Base-by-base conservation (phyloP, 1,140 invertebrate species). In the Ctenoplectra terminalis region DNA sequence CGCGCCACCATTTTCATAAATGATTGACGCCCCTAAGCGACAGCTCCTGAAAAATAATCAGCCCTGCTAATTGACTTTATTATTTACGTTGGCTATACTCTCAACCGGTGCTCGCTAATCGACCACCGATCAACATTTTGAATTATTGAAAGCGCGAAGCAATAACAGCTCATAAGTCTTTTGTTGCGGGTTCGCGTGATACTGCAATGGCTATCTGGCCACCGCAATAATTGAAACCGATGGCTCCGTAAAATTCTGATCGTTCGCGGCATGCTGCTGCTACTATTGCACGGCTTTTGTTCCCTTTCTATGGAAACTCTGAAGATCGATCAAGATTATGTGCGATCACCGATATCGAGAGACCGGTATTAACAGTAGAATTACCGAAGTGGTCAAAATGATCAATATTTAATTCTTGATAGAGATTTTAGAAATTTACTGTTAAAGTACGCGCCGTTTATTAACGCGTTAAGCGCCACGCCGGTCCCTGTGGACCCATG, bases 181-280 rank as follows among this genome's bases (percentile, higher is more conserved):
- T 78, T 70, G 8, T 54, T 54, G 58, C 56, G 15, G 58, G 74
- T 54, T 48, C 43, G 20, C 40, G 43, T 23, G 52, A 31, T 43
- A 11, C 37, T 70, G 31, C 56, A 61, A 72, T 63, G 52, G 11
- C 64, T 74, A 64, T 60, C 70, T n/a, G 71, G 67, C 72, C 69
- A 60, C 67, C 13, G 61, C 43, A 48, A 81, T 87, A 87, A 87
- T 87, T 87, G 86, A 87, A 87, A 87, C 76, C 72, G 82, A 87
- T 87, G 73, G 82, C 72, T 31, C 31, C 69, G 78, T 79, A 64
- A 84, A 87, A 87, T 86, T 63, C 67, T 17, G 46, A 56, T 58
- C 70, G 48, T 34, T 29, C 34, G 20, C 8, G 67, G 63, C 43
- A 60, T 13, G 5, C 11, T 17, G 11, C 40, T 31, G 31, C 1